Base-by-base conservation (phyloP, 2,888 invertebrate species). In the Leucophora obtusa region DNA sequence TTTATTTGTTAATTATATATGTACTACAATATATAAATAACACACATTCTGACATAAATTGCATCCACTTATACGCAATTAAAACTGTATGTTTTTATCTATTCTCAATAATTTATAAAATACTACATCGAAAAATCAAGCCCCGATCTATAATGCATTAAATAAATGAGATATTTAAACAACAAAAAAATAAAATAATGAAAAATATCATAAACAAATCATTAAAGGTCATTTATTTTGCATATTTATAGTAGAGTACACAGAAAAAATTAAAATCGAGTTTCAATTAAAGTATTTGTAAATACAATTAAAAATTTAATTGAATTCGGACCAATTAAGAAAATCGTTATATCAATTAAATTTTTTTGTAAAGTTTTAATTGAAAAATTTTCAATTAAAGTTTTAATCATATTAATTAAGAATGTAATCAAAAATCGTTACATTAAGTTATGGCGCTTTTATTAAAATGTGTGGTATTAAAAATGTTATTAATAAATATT, bases 141-240 rank as follows among this genome's bases (percentile, higher is more conserved):
- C 77, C 71, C 66, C 50, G 21, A 58, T 73, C 47, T 38, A 33
- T 51, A 17, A 15, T 51, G 35, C 38, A 51, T 58, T 17, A 28
- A 73, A 58, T 43, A 62, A 56, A 21, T n/a, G 15, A 28, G 43
- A 24, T 53, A 17, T 53, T 35, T 53, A 18, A 51, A 18, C 1
- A 10, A 62, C 18, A 47, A 17, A 38, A 15, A n/a, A 24, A 24
- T 3, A 7, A 28, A 28, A 28, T 28, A 28, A 28, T 28, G 28
- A 1, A 28, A 28, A 62, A 69, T 56, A 60, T 35, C 33, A 56
- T 56, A 51, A 73, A 51, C 58, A 58, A 38, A 65, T 11, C 21
- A 65, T 51, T 65, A 65, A 73, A 73, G 73, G 73, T 65, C 73
- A 73, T 58, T 38, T 43, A 15, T 56, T 56, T 28, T 28, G 8